Evolutionary conservation across 2,797 vertebrate genomes (phyloP).

Genomic region (Hylomyscus alleni): DNA sequence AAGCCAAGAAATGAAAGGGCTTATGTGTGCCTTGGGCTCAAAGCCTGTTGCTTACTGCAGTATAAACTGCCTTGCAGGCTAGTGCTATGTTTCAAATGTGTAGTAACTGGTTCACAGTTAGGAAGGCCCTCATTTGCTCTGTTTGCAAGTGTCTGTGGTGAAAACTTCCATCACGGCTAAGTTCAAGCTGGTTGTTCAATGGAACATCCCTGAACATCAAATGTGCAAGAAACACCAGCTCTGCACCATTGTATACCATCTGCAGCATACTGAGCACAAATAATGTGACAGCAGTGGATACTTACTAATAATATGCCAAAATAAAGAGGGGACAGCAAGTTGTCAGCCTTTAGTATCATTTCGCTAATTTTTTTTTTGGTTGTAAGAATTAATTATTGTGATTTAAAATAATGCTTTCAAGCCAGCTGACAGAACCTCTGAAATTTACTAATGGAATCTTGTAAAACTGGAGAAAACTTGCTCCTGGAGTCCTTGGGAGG

Average conservation of each 20-base stretch:
- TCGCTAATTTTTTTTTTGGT: constrained; percentile 26
- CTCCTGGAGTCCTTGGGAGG: not conserved
- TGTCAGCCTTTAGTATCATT: not conserved
- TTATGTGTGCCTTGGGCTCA: not conserved
- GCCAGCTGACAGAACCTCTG: not conserved
- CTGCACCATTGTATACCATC: not conserved
- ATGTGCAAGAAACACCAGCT: not conserved
- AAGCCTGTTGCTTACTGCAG: constrained; percentile 21
- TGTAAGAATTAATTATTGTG: not conserved
- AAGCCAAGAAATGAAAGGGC: not conserved
- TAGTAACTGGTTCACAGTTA: not conserved
- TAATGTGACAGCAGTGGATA: not conserved
- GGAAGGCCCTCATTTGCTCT: not conserved
- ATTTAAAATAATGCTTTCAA: constrained; percentile 49
- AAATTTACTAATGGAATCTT: not conserved
- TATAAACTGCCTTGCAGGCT: not conserved
- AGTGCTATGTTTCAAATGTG: not conserved
- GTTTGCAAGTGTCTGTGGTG: not conserved
- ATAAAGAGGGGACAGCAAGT: not conserved
- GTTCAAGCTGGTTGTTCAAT: not conserved
- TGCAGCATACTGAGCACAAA: not conserved
- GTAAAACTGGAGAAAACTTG: not conserved
- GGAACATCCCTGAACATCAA: not conserved
- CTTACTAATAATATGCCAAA: not conserved
- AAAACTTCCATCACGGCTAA: not conserved